A percentile compares a stretch with the other conserved stretches of the same genome.
Evolutionary conservation across 23 tunicate genomes (phyloP).

Genomic region (Ciona savignyi): DNA sequence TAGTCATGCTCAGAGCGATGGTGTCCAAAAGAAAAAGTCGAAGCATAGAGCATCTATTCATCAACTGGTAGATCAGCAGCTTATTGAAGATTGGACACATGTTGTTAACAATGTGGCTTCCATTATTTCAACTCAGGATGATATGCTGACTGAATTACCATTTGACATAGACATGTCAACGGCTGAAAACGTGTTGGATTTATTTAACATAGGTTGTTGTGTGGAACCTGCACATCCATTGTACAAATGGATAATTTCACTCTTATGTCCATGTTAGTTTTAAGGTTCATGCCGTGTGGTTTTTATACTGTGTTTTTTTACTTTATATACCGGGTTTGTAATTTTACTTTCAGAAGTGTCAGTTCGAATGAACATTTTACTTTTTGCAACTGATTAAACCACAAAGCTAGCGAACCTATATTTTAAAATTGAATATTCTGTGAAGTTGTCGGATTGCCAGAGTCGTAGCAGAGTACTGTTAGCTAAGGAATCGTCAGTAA

Average conservation of each 20-base stretch:
- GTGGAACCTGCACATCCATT: slow-evolving; percentile 34
- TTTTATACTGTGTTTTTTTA: background rate
- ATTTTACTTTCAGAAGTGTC: no score
- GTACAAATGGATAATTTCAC: slow-evolving; percentile 54
- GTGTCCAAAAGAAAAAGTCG: background rate
- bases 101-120: slow-evolving; percentile 28
- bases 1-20: slow-evolving; percentile 2
- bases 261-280: slow-evolving; percentile 18
- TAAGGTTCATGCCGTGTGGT: background rate
- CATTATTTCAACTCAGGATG: slow-evolving; percentile 47
- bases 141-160: slow-evolving; percentile 29
- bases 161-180: slow-evolving; percentile 37
- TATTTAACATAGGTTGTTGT: slow-evolving; percentile 66
- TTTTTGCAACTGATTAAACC: no score
- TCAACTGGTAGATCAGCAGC: slow-evolving; percentile 25
- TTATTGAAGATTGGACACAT: slow-evolving; percentile 73
- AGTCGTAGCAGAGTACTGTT: no score
- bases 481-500: no score
- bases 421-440: no score
- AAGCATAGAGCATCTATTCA: slow-evolving; percentile 2
- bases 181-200: slow-evolving; percentile 38
- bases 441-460: no score
- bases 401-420: no score
- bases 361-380: no score
- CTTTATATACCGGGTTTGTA: no score